A percentile compares a stretch with the other conserved stretches of the same genome.
These are phyloP conservation scores for Cyaniris semiargus DNA, from an alignment of 2,888 invertebrate species.

Conservation along the genomic window DNA sequence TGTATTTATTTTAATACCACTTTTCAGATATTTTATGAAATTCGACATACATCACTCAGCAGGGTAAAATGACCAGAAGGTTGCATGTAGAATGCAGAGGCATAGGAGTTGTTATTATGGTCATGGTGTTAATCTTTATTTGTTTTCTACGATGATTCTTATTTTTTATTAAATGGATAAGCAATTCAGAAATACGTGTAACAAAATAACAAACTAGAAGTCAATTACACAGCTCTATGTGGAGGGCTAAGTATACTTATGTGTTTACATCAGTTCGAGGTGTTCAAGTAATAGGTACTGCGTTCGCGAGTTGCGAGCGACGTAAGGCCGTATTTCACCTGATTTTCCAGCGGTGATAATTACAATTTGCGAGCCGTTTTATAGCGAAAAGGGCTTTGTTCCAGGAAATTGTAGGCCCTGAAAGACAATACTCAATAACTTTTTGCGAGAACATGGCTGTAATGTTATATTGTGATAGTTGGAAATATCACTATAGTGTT, in stretches of 20 bases:
- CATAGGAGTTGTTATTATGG: no score
- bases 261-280: background rate
- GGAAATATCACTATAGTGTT: background rate
- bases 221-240: background rate
- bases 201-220: background rate
- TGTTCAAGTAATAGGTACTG: background rate
- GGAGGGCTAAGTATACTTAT: background rate
- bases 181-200: background rate
- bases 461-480: background rate
- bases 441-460: background rate
- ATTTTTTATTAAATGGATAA: no score
- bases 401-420: background rate
- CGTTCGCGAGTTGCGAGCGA: background rate
- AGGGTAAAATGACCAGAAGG: no score
- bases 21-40: no score
- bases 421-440: constrained; percentile 17
- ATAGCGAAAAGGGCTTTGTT: constrained; percentile 1
- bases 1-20: no score
- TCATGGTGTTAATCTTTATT: no score
- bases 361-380: constrained; percentile 16
- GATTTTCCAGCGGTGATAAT: constrained; percentile 6
- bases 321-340: constrained; percentile 8
- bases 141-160: no score
- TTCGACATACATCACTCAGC: no score
- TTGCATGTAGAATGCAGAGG: no score